phyloP scores from a whole-genome alignment of 2,888 invertebrate genomes.

The Syritta pipiens region DNA sequence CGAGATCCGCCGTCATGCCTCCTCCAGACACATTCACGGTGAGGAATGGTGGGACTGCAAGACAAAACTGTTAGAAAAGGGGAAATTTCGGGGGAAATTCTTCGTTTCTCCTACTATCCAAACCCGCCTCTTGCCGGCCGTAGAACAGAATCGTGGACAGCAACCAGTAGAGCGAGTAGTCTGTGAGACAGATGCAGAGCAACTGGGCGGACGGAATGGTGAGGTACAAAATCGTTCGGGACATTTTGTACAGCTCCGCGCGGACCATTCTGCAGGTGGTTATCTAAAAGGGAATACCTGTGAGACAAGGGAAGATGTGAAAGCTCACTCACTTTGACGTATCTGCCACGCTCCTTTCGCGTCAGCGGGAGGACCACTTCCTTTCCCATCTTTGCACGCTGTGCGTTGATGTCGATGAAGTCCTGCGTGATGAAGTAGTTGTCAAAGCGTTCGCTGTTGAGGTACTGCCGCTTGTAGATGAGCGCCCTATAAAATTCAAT shows the following conservation, averaged over 20 bases:
- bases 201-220: conserved; percentile 85
- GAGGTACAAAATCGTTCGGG: conserved; percentile 81
- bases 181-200: conserved; percentile 86
- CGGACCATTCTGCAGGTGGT: conserved; percentile 73
- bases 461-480: conserved; percentile 86
- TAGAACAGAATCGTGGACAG: conserved; percentile 81
- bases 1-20: conserved; percentile 85
- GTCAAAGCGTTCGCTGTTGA: conserved; percentile 85
- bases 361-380: conserved; percentile 86
- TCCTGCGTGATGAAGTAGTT: conserved; percentile 86
- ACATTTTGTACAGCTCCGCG: conserved; percentile 73
- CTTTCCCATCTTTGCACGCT: conserved; percentile 82
- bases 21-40: conserved; percentile 83
- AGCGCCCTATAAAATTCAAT: conserved; percentile 81
- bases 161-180: conserved; percentile 90
- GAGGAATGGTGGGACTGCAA: conserved; percentile 80
- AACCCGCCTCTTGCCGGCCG: conserved; percentile 79
- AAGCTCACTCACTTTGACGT: conserved; percentile 80
- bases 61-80: not conserved
- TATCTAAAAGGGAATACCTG: conserved; percentile 71
- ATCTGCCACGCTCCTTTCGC: conserved; percentile 83
- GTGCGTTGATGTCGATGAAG: conserved; percentile 83
- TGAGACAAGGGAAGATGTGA: not conserved
- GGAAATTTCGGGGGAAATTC: not conserved
- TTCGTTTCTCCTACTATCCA: conserved; percentile 75